phyloP scores from a whole-genome alignment of 2,113 vertebrate genomes.

The Lates calcarifer region DNA sequence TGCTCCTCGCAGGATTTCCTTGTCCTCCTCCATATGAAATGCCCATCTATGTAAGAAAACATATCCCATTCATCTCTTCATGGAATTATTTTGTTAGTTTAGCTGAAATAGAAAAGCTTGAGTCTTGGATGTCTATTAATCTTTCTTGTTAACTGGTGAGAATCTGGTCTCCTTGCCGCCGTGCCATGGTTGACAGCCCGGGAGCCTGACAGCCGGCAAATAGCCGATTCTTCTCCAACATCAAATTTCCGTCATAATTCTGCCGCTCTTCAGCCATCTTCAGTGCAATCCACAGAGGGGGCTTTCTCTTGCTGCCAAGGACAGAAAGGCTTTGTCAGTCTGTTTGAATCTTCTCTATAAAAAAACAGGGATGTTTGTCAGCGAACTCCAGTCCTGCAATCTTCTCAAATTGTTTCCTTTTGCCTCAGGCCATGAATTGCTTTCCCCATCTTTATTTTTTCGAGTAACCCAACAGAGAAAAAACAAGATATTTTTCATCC shows the following conservation, averaged over 20 bases:
- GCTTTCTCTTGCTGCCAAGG: constrained; percentile 63
- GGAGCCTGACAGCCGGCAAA: constrained; percentile 53
- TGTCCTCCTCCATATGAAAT: constrained; percentile 50
- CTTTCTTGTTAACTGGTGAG: constrained; percentile 34
- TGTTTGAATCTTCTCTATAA: constrained; percentile 50
- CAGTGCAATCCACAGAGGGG: constrained; percentile 43
- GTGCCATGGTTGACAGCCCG: constrained; percentile 55
- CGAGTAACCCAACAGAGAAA: constrained; percentile 8
- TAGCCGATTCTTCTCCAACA: constrained; percentile 58
- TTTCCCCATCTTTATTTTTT: constrained; percentile 3
- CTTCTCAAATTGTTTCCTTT: constrained; percentile 55
- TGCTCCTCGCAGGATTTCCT: constrained; percentile 58
- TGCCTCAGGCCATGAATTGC: constrained; percentile 22
- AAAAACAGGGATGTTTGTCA: constrained; percentile 19
- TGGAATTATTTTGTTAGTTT: constrained; percentile 38
- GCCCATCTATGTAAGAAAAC: constrained; percentile 19
- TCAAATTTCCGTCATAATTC: constrained; percentile 58
- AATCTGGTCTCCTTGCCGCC: constrained; percentile 51
- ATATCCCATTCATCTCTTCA: constrained; percentile 24
- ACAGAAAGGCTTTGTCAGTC: constrained; percentile 65
- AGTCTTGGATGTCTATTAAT: constrained; percentile 36
- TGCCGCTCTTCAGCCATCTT: constrained; percentile 62
- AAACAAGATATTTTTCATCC: constrained; percentile 21
- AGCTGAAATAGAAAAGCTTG: constrained; percentile 29
- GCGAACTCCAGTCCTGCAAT: constrained; percentile 47